These are phyloP conservation scores for Emydocephalus ijimae DNA, from an alignment of 2,113 vertebrate species.

Conservation along the genomic window DNA sequence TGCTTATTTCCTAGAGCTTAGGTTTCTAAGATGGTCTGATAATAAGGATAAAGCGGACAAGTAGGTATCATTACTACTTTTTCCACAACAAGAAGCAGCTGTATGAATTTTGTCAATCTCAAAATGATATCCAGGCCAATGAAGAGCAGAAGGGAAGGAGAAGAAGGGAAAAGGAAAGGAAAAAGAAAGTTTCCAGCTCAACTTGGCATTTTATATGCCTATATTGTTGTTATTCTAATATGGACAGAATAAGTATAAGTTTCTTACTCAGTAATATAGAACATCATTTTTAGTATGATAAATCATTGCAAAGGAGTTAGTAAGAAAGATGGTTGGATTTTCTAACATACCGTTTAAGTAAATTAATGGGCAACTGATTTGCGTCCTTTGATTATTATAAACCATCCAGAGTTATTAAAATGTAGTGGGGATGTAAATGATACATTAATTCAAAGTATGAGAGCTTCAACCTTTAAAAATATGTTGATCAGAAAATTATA, in stretches of 20 bases:
- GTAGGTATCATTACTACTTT: slow-evolving; percentile 1
- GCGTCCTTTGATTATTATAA: not conserved
- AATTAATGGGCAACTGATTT: slow-evolving; percentile 7
- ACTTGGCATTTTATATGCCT: not conserved
- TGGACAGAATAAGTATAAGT: slow-evolving; percentile 5
- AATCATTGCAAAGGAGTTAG: slow-evolving; percentile 22
- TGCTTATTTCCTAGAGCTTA: not conserved
- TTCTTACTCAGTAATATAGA: slow-evolving; percentile 39
- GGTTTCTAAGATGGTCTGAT: not conserved
- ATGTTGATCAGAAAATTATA: slow-evolving; percentile 17
- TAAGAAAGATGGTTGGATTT: slow-evolving; percentile 1
- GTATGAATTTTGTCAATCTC: not conserved
- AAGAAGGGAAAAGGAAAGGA: not conserved
- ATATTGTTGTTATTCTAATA: slow-evolving; percentile 27
- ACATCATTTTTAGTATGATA: slow-evolving; percentile 11
- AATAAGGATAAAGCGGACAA: not conserved
- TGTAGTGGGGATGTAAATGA: not conserved
- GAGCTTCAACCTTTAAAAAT: not conserved
- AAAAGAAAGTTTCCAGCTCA: not conserved
- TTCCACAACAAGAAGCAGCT: slow-evolving; percentile 3
- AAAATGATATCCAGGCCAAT: not conserved
- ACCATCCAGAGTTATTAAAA: not conserved
- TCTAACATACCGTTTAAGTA: slow-evolving; percentile 23
- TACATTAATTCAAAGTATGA: not conserved
- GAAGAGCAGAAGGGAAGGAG: not conserved